Conservation (phyloP, 2,888 invertebrate species). For the Congeria kusceri region DNA sequence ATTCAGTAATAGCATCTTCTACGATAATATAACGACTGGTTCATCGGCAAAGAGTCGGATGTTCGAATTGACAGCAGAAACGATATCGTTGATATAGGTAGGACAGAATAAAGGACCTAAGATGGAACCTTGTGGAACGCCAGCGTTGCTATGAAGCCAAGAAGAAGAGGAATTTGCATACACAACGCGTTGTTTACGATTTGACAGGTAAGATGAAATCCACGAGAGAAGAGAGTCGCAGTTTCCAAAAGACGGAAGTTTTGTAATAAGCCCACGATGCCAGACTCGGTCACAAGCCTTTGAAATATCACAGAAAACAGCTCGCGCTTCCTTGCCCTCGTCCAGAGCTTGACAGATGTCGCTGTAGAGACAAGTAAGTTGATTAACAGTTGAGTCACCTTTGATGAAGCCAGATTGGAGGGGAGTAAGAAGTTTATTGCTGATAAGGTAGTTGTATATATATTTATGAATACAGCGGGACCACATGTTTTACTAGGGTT, state of each 20-base stretch:
- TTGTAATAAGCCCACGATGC: neutral
- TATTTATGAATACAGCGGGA: constrained; percentile 19
- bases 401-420: constrained; percentile 9
- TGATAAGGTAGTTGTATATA: neutral
- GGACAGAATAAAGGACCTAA: neutral
- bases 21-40: constrained; percentile 1
- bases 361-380: constrained; percentile 1
- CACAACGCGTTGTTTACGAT: constrained; percentile 1
- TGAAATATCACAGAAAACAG: neutral
- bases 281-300: constrained; percentile 13
- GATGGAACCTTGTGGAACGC: constrained; percentile 6
- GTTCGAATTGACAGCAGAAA: neutral
- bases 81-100: constrained; percentile 4
- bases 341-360: neutral
- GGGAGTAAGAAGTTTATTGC: neutral
- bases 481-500: constrained; percentile 7
- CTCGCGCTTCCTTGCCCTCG: constrained; percentile 7
- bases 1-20: neutral
- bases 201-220: constrained; percentile 2
- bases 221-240: neutral
- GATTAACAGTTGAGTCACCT: neutral
- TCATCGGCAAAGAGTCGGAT: constrained; percentile 9
- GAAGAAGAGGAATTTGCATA: neutral
- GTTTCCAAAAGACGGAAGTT: constrained; percentile 1
- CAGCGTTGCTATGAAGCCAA: neutral